Percentiles rank a stretch among this genome's conserved stretches.
These are phyloP conservation scores for Protodeltote pygarga DNA, from an alignment of 2,888 invertebrate species.

Conservation along the genomic window DNA sequence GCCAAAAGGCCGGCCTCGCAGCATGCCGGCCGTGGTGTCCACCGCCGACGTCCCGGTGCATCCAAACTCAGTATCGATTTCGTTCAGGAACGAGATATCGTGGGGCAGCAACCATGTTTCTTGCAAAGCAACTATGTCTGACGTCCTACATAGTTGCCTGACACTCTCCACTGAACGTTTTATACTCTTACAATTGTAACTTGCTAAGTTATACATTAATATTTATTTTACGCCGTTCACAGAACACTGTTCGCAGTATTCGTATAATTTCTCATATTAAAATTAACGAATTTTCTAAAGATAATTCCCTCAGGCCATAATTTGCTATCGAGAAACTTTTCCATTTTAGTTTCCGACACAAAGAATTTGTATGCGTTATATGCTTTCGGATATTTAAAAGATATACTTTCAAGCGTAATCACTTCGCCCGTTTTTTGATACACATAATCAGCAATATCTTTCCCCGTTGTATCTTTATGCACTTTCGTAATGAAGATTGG, in stretches of 20 bases:
- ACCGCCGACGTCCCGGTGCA: background rate
- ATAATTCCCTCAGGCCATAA: background rate
- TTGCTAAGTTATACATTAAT: too few relatives aligned
- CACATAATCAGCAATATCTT: background rate
- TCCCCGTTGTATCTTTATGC: background rate
- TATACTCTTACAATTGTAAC: background rate
- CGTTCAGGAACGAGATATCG: background rate
- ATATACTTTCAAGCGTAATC: background rate
- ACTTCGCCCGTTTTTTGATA: background rate
- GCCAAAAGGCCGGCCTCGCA: background rate
- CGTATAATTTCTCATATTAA: background rate
- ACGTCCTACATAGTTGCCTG: background rate
- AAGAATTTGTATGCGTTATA: background rate
- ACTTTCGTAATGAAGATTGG: background rate
- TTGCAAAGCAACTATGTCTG: too few relatives aligned
- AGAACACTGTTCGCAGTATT: background rate
- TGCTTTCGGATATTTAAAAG: background rate
- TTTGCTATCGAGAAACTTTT: background rate
- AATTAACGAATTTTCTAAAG: background rate
- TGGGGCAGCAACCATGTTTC: too few relatives aligned
- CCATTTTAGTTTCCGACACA: background rate
- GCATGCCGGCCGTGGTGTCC: background rate
- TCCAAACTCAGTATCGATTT: background rate
- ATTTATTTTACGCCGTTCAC: slow-evolving; percentile 1
- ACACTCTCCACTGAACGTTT: background rate